phyloP scores from a whole-genome alignment of 1,140 invertebrate species.

The Leptopilina boulardi region DNA sequence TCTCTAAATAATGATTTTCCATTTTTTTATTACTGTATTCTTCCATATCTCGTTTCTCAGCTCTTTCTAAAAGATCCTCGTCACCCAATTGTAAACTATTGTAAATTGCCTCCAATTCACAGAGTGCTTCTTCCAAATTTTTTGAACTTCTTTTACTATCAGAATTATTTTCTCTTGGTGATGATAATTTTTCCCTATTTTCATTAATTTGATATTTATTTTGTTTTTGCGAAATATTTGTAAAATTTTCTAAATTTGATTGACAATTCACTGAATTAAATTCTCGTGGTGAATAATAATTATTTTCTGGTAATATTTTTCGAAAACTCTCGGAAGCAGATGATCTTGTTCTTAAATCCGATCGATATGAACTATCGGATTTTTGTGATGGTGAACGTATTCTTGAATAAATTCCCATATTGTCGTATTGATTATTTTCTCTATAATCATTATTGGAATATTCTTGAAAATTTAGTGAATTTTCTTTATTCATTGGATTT shows the following conservation, averaged over 20 bases:
- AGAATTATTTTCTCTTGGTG: constrained; percentile 67
- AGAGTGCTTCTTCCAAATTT: constrained; percentile 90
- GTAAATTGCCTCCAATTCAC: constrained; percentile 93
- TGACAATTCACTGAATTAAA: too few relatives aligned
- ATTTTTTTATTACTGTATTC: constrained; percentile 59
- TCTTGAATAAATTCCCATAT: background rate
- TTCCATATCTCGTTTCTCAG: constrained; percentile 83
- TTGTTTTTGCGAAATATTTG: too few relatives aligned
- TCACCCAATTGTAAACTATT: constrained; percentile 88
- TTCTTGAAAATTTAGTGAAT: too few relatives aligned
- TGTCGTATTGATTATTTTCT: background rate
- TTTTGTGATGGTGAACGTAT: background rate
- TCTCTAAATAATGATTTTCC: background rate
- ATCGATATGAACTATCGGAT: constrained; percentile 29
- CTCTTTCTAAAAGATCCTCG: constrained; percentile 86
- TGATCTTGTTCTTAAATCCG: constrained; percentile 9
- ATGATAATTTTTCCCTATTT: too few relatives aligned
- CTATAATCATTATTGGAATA: too few relatives aligned
- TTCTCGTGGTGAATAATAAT: background rate
- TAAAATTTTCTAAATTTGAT: too few relatives aligned
- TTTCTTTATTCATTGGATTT: background rate
- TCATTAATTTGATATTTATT: too few relatives aligned
- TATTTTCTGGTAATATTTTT: constrained; percentile 44
- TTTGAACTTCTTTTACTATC: constrained; percentile 83
- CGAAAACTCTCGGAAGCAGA: constrained; percentile 51